Percentiles rank a stretch among this genome's conserved stretches.
phyloP scores from a whole-genome alignment of 2,797 vertebrate species.

The Vespertilio murinus region DNA sequence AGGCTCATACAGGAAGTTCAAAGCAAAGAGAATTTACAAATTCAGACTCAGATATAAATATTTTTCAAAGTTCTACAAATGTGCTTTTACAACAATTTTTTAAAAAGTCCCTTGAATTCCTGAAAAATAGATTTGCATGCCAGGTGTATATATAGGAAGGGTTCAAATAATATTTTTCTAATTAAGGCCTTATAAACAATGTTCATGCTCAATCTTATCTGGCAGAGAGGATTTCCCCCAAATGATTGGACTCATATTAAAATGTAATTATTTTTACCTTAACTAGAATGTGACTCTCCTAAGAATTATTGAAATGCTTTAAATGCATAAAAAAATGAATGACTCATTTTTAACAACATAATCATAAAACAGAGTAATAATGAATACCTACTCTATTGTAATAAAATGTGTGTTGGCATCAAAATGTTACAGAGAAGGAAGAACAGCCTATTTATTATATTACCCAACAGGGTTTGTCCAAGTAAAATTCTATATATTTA shows the following conservation, averaged over 20 bases:
- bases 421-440: constrained; percentile 41
- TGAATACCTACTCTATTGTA: neutral
- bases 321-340: neutral
- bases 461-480: neutral
- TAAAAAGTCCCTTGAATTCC: neutral
- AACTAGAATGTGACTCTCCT: constrained; percentile 1
- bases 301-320: neutral
- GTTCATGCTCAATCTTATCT: neutral
- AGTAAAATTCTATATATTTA: neutral
- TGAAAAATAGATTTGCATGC: constrained; percentile 16
- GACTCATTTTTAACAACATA: constrained; percentile 18
- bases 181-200: neutral
- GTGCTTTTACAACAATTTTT: neutral
- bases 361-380: neutral
- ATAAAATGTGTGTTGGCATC: neutral
- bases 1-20: neutral
- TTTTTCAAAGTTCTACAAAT: neutral
- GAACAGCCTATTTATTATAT: neutral
- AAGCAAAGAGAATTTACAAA: neutral
- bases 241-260: constrained; percentile 7
- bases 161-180: constrained; percentile 26
- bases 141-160: neutral
- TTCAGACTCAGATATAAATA: neutral
- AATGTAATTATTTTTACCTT: constrained; percentile 12
- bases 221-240: neutral